Base-by-base conservation (phyloP, 2,888 invertebrate genomes). In the Tiliacea aurago region DNA sequence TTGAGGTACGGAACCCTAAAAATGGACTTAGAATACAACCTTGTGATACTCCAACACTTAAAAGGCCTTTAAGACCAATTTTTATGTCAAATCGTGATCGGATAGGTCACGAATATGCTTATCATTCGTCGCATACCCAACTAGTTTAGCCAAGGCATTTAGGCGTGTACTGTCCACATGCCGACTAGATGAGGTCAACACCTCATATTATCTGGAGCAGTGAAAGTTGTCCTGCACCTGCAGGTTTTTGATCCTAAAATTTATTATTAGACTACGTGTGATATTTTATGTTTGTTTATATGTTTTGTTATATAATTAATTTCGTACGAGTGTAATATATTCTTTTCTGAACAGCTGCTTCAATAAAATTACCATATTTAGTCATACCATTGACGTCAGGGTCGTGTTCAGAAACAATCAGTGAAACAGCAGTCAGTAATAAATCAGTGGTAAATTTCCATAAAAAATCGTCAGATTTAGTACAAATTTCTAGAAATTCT, bases 151-250 rank as follows among this genome's bases (percentile, higher is more conserved):
- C 58, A 47, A 69, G 56, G 33, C 11, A 67, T 71, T 64, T 63
- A 70, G 66, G 56, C 18, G 63, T 74, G 69, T 56, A 23, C 55
- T 37, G 37, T 43, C 41, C 45, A 71, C 76, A 77, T 77, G 63
- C 73, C 64, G 15, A 47, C 3, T 33, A 66, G 20, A 15, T 67
- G 76, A 87, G 88, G 86, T 81, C 85, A 84, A 79, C 84, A 73
- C 78, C 80, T 78, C 65, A 45, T 62, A 70, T 49, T 68, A 89
- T 89, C 83, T 91, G 77, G 92, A 88, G 68, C 92, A 92, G 91
- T 90, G 91, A 94, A 94, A 94, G 94, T 94, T 92, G 92, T 90
- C 87, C 84, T 87, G 84, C 61, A 59, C 73, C 72, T 63, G 61
- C 63, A 63, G 69, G 56, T 62, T 80, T 67, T 74, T 68, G 51